Base-by-base conservation (phyloP, 2,888 invertebrate species). In the Drosophila ustulata region DNA sequence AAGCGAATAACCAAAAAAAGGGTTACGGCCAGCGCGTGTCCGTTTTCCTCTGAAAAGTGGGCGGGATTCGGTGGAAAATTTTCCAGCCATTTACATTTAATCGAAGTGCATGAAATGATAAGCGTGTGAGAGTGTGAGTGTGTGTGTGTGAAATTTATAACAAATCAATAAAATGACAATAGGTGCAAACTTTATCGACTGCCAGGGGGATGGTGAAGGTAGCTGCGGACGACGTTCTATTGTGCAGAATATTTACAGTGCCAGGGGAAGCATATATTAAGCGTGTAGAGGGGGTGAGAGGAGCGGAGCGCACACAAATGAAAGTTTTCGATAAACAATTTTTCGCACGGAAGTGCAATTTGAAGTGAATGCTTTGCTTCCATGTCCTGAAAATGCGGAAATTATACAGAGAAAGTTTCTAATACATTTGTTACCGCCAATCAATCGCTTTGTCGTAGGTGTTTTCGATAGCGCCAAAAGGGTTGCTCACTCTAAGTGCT, bases 331-430 rank as follows among this genome's bases (percentile, higher is more conserved):
- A 88, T 86, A 86, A 88, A 86, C 86, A 86, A 84, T 88, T 88
- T 86, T 88, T 86, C 86, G 85, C 85, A 86, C 88, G 85, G 85
- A 86, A 86, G 85, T 86, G 88, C 88, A 86, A 88, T 88, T 86
- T 86, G 71, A 86, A 78, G 81, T 84, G 83, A 83, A 82, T 80
- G 78, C 73, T 70, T 56, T 34, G 70, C 45, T 63, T 74, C 63
- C 78, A 73, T 69, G 76, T 66, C 66, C 71, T 68, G 77, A 73
- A 75, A 81, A 88, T 88, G 81, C 84, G 84, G 84, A 85, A 85
- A 88, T 85, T 85, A 85, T 85, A 81, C 86, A 77, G 66, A 69
- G 73, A 79, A 85, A 85, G 77, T 85, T 85, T 80, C 75, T 80
- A 84, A 84, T 84, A 87, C 87, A 84, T 87, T 84, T 84, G 87